Evolutionary conservation across 2,888 invertebrate genomes (phyloP), one percentile per base, ranked within the genome.

Genomic region (Pyrrhia umbra): DNA sequence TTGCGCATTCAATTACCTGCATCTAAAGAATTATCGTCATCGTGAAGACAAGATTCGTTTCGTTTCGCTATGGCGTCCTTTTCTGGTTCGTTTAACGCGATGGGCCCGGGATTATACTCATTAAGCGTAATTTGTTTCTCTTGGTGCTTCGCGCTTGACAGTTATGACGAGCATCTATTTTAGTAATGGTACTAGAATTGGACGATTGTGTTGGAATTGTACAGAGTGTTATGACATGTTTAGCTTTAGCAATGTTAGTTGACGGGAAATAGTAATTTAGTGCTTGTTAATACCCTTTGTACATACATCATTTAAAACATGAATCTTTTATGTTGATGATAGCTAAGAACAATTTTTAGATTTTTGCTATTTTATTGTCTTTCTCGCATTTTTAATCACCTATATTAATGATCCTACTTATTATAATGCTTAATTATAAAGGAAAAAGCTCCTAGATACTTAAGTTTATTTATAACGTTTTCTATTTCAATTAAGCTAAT

Each of bases 71-170:
- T 68, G 62, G 72, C 67, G 77, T 80, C 84, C 78, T 78, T 85
- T 86, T 85, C 84, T 82, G 78, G 75, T 82, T 84, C 84, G 85
- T 87, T 88, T 76, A 75, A 64, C 80, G 74, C 74, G 70, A 84
- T 82, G 81, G 78, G 75, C 73, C 67, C 72, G 66, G 79, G 80
- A 87, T 87, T 85, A 83, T 81, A 79, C 83, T 85, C 85, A 85
- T 87, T 86, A 84, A 77, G 58, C 72, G 77, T 83, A 83, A 85
- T 86, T 87, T 85, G 83, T 84, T 85, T 81, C 83, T 77, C 77
- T 71, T 60, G 64, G 70, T 75, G 75, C 52, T 64, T 63, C 70
- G 46, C 57, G 54, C 73, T 75, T 77, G 81, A 72, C 77, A 77
- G 80, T 80, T 84, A 79, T 82, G 80, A 78, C 63, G 39, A 64